These are phyloP conservation scores for Diadumene lineata DNA, from an alignment of 92 coral and sea anemone genomes.

Conservation along the genomic window DNA sequence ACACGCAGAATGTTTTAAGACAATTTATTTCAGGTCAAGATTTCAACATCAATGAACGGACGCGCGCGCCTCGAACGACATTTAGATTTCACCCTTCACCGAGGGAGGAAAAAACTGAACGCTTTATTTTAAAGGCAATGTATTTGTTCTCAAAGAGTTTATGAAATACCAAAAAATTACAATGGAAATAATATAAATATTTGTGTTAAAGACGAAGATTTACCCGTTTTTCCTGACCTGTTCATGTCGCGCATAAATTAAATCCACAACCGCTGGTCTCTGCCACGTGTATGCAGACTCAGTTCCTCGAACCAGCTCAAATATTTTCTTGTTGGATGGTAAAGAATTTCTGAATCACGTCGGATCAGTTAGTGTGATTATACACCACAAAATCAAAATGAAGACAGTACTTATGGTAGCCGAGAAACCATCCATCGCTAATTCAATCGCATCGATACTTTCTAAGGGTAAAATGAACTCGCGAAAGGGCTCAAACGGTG, in stretches of 20 bases:
- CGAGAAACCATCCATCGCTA: conserved; percentile 98
- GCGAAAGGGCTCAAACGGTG: conserved; percentile 88
- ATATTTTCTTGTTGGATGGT: conserved; percentile 16
- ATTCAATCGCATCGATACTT: conserved; percentile 86
- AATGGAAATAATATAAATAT: too few relatives aligned
- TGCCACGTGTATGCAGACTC: conserved; percentile 46
- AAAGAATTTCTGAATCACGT: conserved; percentile 33
- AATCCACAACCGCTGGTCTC: conserved; percentile 12
- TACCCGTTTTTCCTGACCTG: background rate
- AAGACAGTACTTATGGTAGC: conserved; percentile 99
- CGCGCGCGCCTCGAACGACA: too few relatives aligned
- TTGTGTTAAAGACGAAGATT: background rate
- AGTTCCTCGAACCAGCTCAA: conserved; percentile 1
- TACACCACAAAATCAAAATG: conserved; percentile 43
- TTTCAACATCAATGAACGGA: too few relatives aligned
- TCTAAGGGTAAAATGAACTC: conserved; percentile 81
- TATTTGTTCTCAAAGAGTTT: too few relatives aligned
- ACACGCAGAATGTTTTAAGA: too few relatives aligned
- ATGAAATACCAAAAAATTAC: too few relatives aligned
- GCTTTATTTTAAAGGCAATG: too few relatives aligned
- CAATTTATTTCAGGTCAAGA: too few relatives aligned
- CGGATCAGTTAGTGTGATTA: conserved; percentile 18
- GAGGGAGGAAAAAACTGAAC: too few relatives aligned
- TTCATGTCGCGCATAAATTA: background rate
- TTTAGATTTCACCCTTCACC: too few relatives aligned